Evolutionary conservation across 53 echinoderm and acorn worm genomes (phyloP).

Genomic region (Echinometra lucunter): DNA sequence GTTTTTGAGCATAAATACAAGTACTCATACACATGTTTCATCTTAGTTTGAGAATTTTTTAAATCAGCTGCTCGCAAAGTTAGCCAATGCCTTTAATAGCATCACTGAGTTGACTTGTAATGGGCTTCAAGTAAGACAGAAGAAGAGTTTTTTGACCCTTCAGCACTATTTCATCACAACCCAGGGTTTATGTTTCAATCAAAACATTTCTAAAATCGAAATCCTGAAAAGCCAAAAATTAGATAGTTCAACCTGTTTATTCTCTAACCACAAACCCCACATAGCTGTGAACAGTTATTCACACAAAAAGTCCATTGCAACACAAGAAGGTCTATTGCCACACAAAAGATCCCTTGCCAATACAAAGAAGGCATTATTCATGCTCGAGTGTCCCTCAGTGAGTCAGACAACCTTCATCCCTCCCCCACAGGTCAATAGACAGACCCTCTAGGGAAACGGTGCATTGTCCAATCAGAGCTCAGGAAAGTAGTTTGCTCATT

Average conservation of each 20-base stretch:
- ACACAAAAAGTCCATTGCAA: background rate
- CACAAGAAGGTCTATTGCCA: background rate
- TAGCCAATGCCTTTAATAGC: too few relatives aligned
- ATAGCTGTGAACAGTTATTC: background rate
- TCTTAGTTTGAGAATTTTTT: too few relatives aligned
- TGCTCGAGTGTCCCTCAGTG: conserved; percentile 5
- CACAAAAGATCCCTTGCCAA: background rate
- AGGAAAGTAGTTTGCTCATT: background rate
- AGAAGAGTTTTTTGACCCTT: background rate
- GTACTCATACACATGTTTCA: too few relatives aligned
- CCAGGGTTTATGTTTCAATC: conserved; percentile 12
- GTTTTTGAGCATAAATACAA: too few relatives aligned
- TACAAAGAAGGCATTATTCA: conserved; percentile 4
- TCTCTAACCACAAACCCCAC: background rate
- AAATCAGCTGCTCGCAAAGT: too few relatives aligned
- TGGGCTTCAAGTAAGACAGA: background rate
- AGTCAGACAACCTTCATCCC: background rate
- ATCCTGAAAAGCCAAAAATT: background rate
- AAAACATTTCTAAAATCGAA: conserved; percentile 26
- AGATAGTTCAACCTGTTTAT: background rate
- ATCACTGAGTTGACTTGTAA: too few relatives aligned
- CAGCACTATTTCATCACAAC: background rate
- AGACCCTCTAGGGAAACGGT: background rate
- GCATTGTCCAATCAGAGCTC: background rate
- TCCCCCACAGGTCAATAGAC: conserved; percentile 31